Conservation (phyloP, 1,140 invertebrate species). For the Ceratina australensis region DNA sequence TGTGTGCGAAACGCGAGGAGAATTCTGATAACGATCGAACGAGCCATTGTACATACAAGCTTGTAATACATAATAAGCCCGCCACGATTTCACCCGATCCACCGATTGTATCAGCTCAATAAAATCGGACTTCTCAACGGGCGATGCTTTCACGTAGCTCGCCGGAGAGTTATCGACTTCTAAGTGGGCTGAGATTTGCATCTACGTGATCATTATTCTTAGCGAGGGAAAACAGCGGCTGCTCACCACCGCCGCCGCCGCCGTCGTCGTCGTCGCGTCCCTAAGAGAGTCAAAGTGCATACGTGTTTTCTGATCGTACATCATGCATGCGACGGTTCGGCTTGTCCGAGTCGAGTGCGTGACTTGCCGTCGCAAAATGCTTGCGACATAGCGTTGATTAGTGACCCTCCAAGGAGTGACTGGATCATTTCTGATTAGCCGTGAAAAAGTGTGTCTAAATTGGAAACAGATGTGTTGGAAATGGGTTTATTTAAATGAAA, state of each 20-base stretch:
- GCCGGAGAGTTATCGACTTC: conserved; percentile 35
- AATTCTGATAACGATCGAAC: conserved; percentile 10
- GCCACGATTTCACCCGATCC: conserved; percentile 22
- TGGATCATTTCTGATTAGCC: too few species aligned
- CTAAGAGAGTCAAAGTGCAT: conserved; percentile 42
- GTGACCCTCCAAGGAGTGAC: too few species aligned
- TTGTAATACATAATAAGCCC: conserved; percentile 23
- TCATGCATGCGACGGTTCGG: conserved; percentile 32
- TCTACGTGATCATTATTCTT: conserved; percentile 53
- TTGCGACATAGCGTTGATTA: too few species aligned
- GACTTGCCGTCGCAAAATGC: background rate
- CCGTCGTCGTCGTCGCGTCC: too few species aligned
- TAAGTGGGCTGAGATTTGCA: conserved; percentile 57
- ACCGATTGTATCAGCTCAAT: conserved; percentile 15
- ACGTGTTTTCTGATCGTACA: conserved; percentile 23
- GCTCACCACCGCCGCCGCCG: background rate
- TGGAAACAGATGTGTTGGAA: too few species aligned
- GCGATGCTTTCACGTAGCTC: conserved; percentile 30
- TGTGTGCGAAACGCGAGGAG: background rate
- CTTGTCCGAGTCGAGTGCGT: conserved; percentile 8
- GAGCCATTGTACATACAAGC: conserved; percentile 18
- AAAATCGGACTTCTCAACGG: background rate
- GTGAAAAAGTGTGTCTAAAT: too few species aligned
- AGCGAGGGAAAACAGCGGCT: conserved; percentile 29
- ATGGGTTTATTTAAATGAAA: too few species aligned